Conservation (phyloP, 2,888 invertebrate genomes). For the Oscheius sp. region DNA sequence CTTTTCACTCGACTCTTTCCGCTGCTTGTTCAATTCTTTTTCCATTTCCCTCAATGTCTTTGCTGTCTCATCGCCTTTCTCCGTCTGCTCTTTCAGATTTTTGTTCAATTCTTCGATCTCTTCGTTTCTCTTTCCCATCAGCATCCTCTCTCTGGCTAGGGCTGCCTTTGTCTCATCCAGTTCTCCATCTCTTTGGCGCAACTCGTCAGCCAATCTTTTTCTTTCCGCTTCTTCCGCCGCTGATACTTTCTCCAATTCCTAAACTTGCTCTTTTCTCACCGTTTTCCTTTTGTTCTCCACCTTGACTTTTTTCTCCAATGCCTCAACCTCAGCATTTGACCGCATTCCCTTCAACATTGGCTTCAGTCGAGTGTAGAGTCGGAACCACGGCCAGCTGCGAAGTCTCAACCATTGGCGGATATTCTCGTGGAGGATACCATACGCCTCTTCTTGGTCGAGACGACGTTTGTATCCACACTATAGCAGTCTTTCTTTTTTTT, state of each 20-base stretch:
- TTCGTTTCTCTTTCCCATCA: constrained; percentile 58
- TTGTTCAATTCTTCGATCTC: constrained; percentile 64
- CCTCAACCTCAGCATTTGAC: constrained; percentile 77
- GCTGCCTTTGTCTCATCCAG: constrained; percentile 59
- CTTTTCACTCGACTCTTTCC: constrained; percentile 57
- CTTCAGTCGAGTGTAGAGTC: constrained; percentile 83
- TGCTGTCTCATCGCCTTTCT: constrained; percentile 54
- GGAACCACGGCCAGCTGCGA: constrained; percentile 96
- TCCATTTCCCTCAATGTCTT: constrained; percentile 53
- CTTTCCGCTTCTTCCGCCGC: constrained; percentile 53
- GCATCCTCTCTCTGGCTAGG: constrained; percentile 58
- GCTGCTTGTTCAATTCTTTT: constrained; percentile 50
- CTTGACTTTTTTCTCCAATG: constrained; percentile 79
- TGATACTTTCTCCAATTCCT: constrained; percentile 51
- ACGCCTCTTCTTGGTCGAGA: constrained; percentile 53
- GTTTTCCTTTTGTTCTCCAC: constrained; percentile 2
- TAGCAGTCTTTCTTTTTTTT: neutral
- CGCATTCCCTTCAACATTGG: constrained; percentile 68
- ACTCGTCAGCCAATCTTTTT: constrained; percentile 57
- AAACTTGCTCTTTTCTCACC: constrained; percentile 12
- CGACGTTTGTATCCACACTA: constrained; percentile 56
- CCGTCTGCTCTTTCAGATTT: constrained; percentile 50
- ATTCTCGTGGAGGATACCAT: constrained; percentile 86
- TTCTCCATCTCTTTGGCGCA: constrained; percentile 52
- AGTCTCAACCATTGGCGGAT: constrained; percentile 98